Conservation (phyloP, 2,797 vertebrate genomes). For the Lateolabrax maculatus region DNA sequence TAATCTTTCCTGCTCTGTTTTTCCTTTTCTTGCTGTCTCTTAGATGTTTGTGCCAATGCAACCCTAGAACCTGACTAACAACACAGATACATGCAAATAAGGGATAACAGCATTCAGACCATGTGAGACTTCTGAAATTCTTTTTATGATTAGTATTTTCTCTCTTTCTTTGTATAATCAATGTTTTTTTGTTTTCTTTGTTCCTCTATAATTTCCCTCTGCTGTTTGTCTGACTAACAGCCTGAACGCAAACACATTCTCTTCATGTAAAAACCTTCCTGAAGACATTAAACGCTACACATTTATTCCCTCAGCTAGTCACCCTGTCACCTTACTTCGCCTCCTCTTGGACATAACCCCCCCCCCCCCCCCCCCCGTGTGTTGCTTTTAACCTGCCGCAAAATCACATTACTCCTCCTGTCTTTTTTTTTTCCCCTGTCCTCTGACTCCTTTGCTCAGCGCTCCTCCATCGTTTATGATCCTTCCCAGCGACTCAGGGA, state of each 20-base stretch:
- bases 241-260: conserved; percentile 5
- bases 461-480: background rate
- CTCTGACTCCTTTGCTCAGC: conserved; percentile 27
- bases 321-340: background rate
- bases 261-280: conserved; percentile 11
- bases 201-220: background rate
- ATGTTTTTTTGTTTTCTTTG: background rate
- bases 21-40: background rate
- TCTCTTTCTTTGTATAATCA: background rate
- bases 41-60: background rate
- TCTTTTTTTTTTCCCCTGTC: background rate
- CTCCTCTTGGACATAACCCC: background rate
- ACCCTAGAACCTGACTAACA: background rate
- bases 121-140: background rate
- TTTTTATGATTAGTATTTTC: background rate
- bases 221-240: background rate
- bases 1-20: background rate
- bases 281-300: background rate
- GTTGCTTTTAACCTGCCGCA: conserved; percentile 23
- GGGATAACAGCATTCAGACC: background rate
- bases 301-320: background rate
- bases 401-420: background rate
- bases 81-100: background rate
- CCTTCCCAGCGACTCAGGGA: background rate
- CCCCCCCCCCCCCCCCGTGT: fast-evolving